A percentile compares a stretch with the other conserved stretches of the same genome.
These are phyloP conservation scores for Enteromius viviparus DNA, from an alignment of 2,797 vertebrate genomes.

Conservation along the genomic window DNA sequence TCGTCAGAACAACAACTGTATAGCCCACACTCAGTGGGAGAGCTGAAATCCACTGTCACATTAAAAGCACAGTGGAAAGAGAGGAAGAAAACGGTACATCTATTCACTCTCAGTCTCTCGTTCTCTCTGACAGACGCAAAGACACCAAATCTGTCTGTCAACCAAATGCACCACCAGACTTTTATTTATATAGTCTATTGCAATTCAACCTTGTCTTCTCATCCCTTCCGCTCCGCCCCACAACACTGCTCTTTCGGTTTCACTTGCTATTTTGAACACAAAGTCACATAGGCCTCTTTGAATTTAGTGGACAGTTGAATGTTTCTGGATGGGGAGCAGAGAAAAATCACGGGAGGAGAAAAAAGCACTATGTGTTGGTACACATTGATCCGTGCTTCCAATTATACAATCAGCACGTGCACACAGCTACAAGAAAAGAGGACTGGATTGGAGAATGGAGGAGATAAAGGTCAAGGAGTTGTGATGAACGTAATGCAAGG, in stretches of 20 bases:
- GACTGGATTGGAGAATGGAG: neutral
- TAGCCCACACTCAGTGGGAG: conserved; percentile 22
- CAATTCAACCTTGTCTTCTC: conserved; percentile 23
- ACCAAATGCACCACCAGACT: conserved; percentile 8
- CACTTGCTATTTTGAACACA: neutral
- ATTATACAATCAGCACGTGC: neutral
- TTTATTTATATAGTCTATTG: conserved; percentile 26
- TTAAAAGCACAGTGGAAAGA: conserved; percentile 43
- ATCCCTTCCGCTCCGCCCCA: neutral
- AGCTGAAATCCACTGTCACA: conserved; percentile 44
- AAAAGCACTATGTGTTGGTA: neutral
- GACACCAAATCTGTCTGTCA: conserved; percentile 26
- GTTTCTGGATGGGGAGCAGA: neutral
- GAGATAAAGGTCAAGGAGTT: conserved; percentile 13
- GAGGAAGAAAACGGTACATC: conserved; percentile 27
- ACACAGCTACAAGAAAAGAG: neutral
- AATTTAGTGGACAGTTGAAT: conserved; percentile 20
- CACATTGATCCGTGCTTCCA: neutral
- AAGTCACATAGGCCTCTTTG: conserved; percentile 18
- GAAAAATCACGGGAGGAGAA: neutral
- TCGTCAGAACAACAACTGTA: conserved; percentile 39
- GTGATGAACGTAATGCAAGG: neutral
- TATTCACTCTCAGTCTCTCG: conserved; percentile 25
- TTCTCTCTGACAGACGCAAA: conserved; percentile 21
- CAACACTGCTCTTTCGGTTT: neutral